Evolutionary conservation across 2,113 vertebrate species (phyloP).

Genomic region (Plecturocebus donacophilus): DNA sequence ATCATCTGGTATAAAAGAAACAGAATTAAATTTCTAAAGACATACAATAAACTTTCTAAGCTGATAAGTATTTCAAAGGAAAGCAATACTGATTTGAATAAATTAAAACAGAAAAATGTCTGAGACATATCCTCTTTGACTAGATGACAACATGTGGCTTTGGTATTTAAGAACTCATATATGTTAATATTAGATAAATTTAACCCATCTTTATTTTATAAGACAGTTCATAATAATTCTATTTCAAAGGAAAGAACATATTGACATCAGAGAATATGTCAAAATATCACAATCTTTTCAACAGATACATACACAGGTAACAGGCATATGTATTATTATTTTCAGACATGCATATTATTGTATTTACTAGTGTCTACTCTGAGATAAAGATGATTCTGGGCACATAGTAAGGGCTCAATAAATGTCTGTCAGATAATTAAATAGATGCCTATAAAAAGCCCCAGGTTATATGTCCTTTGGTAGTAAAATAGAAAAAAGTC

Average conservation of each 20-base stretch:
- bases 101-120: not conserved
- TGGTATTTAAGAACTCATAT: not conserved
- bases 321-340: not conserved
- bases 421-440: not conserved
- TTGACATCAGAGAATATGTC: not conserved
- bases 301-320: not conserved
- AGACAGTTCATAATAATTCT: not conserved
- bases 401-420: not conserved
- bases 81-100: not conserved
- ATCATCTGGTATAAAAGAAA: conserved; percentile 30
- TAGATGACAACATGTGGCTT: not conserved
- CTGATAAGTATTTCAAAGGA: conserved; percentile 31
- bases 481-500: conserved; percentile 24
- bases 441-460: not conserved
- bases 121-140: not conserved
- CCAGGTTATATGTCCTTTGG: not conserved
- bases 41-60: conserved; percentile 10
- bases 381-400: not conserved
- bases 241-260: conserved; percentile 24
- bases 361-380: not conserved
- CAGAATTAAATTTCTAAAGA: conserved; percentile 11
- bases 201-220: conserved; percentile 26
- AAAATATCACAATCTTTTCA: not conserved
- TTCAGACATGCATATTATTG: not conserved
- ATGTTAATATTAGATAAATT: not conserved